A percentile compares a stretch with the other conserved stretches of the same genome.
phyloP scores from a whole-genome alignment of 2,888 invertebrate species.

The Eurois occulta region DNA sequence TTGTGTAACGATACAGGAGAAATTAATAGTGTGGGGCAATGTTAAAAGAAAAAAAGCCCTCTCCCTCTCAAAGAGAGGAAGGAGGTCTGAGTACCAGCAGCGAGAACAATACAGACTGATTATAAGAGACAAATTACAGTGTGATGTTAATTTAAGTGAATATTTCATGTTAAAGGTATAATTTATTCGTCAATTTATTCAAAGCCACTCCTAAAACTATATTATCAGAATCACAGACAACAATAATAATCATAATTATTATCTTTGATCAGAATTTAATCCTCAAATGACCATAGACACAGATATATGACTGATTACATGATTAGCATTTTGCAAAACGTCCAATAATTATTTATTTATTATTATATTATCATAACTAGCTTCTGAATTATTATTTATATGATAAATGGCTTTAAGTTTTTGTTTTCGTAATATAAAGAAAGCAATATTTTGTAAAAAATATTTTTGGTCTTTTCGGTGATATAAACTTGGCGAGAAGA shows the following conservation, averaged over 20 bases:
- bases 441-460: background rate
- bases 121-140: no score
- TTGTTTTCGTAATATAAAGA: background rate
- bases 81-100: no score
- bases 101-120: no score
- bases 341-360: conserved; percentile 29
- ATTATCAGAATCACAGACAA: conserved; percentile 11
- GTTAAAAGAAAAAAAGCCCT: no score
- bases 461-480: background rate
- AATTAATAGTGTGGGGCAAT: no score
- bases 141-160: background rate
- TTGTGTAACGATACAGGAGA: no score
- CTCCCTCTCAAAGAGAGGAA: no score
- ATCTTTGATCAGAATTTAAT: conserved; percentile 19
- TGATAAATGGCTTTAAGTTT: background rate
- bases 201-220: conserved; percentile 2
- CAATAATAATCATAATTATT: conserved; percentile 14
- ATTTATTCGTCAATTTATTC: background rate
- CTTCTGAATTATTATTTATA: conserved; percentile 31
- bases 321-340: conserved; percentile 40
- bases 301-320: conserved; percentile 10
- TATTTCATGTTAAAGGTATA: background rate
- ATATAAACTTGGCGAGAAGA: background rate
- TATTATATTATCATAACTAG: conserved; percentile 39
- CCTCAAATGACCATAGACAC: conserved; percentile 36